Evolutionary conservation across 1,140 invertebrate genomes (phyloP).

Genomic region (Gryllus bimaculatus): DNA sequence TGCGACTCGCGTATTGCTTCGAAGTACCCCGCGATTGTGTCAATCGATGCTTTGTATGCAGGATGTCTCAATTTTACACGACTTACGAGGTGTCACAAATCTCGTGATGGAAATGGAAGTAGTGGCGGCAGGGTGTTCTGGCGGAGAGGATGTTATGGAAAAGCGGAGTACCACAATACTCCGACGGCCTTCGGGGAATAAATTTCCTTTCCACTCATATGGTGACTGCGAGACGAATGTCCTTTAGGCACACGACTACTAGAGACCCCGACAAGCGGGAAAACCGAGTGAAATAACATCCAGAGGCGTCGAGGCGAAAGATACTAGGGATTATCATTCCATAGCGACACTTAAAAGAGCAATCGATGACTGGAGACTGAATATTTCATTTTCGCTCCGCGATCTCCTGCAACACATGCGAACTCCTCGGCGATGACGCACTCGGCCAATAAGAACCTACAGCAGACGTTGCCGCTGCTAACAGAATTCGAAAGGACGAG

Average conservation of each 20-base stretch:
- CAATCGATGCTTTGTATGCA: constrained; percentile 4
- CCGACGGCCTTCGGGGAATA: not conserved
- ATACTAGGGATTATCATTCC: no score
- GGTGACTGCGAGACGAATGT: no score
- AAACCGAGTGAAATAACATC: no score
- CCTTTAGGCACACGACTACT: no score
- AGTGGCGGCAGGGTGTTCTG: not conserved
- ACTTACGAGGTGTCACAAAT: not conserved
- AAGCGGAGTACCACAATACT: not conserved
- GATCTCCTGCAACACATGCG: not conserved
- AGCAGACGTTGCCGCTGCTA: not conserved
- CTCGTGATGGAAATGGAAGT: not conserved
- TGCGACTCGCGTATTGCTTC: not conserved
- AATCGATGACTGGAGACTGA: not conserved
- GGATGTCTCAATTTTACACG: not conserved
- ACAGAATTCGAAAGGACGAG: not conserved
- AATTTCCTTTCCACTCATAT: not conserved
- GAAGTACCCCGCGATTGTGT: not conserved
- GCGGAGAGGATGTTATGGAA: not conserved
- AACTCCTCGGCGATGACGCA: not conserved
- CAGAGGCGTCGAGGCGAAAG: no score
- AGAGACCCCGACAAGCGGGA: no score
- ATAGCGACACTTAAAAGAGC: not conserved
- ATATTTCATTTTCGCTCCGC: not conserved
- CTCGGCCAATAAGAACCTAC: not conserved